These are phyloP conservation scores for Macropodus opercularis DNA, from an alignment of 2,797 vertebrate species.

Conservation along the genomic window DNA sequence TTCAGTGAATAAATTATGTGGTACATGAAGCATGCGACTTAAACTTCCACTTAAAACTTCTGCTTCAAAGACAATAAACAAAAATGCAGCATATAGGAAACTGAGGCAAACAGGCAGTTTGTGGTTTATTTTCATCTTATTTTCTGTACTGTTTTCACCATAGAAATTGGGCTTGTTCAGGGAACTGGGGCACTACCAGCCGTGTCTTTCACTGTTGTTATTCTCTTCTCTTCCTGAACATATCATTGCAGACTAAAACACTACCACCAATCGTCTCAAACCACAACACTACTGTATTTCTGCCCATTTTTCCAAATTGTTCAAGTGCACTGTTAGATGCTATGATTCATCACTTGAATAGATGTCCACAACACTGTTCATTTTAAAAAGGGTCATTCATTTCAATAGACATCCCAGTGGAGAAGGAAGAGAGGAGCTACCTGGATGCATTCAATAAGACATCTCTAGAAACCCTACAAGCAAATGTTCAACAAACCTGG, in stretches of 20 bases:
- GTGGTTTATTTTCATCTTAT: neutral
- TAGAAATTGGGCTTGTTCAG: neutral
- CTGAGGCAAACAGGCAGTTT: neutral
- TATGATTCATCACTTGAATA: constrained; percentile 19
- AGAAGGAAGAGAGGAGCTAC: neutral
- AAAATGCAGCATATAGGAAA: neutral
- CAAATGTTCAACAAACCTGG: too few species aligned
- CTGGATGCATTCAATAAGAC: neutral
- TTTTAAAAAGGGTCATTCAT: constrained; percentile 24
- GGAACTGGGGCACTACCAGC: too few species aligned
- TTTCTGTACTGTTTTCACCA: too few species aligned
- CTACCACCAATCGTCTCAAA: too few species aligned
- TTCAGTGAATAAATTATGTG: neutral
- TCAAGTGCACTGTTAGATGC: constrained; percentile 15
- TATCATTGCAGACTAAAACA: constrained; percentile 15
- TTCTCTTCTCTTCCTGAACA: constrained; percentile 4
- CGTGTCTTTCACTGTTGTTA: neutral
- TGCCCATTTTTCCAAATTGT: constrained; percentile 21
- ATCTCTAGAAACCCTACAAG: too few species aligned
- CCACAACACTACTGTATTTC: constrained; percentile 2
- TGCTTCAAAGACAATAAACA: too few species aligned
- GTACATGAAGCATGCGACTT: neutral
- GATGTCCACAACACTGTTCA: constrained; percentile 12
- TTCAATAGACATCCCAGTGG: neutral
- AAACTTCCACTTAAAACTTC: neutral